These are phyloP conservation scores for Oryctolagus cuniculus DNA, from an alignment of 2,113 vertebrate genomes.

Conservation along the genomic window DNA sequence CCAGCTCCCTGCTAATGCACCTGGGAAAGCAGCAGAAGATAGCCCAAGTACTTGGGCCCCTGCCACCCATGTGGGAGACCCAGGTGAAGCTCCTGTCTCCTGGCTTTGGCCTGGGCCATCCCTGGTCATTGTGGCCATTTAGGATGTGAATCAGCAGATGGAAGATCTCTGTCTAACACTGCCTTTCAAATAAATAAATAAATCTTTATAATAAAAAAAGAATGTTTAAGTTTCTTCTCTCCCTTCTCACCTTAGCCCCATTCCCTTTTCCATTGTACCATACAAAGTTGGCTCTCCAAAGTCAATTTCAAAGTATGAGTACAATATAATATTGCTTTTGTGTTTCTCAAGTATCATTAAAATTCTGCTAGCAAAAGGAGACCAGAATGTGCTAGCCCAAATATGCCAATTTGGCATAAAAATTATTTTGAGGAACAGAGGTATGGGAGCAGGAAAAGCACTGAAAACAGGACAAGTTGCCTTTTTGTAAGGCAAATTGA, in stretches of 20 bases:
- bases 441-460: not conserved
- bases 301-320: not conserved
- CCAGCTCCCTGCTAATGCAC: too few species aligned
- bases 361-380: not conserved
- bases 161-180: too few species aligned
- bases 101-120: too few species aligned
- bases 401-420: not conserved
- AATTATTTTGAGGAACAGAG: not conserved
- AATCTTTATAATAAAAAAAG: not conserved
- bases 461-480: not conserved
- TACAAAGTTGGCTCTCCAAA: not conserved
- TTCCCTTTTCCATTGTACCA: not conserved
- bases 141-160: too few species aligned
- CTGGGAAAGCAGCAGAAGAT: too few species aligned
- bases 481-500: not conserved
- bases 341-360: not conserved
- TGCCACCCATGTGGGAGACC: too few species aligned
- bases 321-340: conserved; percentile 2
- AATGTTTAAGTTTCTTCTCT: not conserved
- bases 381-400: not conserved
- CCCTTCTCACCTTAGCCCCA: not conserved
- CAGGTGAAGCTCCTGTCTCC: too few species aligned
- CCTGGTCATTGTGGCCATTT: too few species aligned
- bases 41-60: too few species aligned
- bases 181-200: too few species aligned